Percentiles rank a stretch among this genome's conserved stretches.
phyloP scores from a whole-genome alignment of 2,797 vertebrate genomes.

The Eulemur albifrons region DNA sequence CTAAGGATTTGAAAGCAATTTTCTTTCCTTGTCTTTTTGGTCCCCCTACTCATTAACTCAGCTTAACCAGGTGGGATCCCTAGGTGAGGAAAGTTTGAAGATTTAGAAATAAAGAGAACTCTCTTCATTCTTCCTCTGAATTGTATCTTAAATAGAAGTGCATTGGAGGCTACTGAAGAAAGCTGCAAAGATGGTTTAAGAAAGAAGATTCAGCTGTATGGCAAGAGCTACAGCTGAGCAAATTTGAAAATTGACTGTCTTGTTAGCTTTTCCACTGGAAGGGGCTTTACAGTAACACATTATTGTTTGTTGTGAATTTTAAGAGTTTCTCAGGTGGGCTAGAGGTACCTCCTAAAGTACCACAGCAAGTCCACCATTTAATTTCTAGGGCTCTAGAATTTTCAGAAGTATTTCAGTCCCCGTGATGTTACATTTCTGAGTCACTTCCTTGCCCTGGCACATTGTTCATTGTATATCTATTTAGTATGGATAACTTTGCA shows the following conservation, averaged over 20 bases:
- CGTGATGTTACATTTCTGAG: neutral
- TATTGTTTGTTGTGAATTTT: neutral
- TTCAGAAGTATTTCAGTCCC: constrained; percentile 25
- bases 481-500: constrained; percentile 32
- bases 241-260: neutral
- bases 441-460: constrained; percentile 2
- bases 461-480: neutral
- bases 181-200: neutral
- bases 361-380: neutral
- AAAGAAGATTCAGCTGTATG: neutral
- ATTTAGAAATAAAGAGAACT: neutral
- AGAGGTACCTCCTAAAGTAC: neutral
- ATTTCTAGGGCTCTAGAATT: constrained; percentile 3
- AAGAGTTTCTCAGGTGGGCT: neutral
- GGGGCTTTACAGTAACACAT: neutral
- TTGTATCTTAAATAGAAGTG: neutral
- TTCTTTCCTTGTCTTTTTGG: neutral
- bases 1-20: neutral
- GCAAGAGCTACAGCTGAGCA: neutral
- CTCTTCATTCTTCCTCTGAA: neutral
- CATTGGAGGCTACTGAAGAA: neutral
- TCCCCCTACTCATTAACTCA: neutral
- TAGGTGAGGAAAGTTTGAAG: neutral
- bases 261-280: neutral
- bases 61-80: neutral